A percentile compares a stretch with the other conserved stretches of the same genome.
Evolutionary conservation across 2,113 vertebrate genomes (phyloP).

Genomic region (Pseudopipra pipra): DNA sequence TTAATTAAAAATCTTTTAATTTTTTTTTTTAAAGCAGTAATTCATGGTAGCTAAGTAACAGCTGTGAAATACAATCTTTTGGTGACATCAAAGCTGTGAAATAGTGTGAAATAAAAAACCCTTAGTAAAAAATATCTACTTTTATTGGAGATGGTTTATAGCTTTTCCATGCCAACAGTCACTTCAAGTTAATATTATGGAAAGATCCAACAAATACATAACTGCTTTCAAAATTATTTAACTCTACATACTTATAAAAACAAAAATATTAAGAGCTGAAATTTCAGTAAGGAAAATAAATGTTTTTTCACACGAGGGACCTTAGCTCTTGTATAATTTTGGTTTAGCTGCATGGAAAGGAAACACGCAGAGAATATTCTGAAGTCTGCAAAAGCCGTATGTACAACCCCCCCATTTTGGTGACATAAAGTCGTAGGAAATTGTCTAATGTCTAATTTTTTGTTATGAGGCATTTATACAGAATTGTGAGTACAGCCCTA

Average conservation of each 20-base stretch:
- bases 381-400: neutral
- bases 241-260: neutral
- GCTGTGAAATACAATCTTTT: constrained; percentile 2
- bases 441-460: neutral
- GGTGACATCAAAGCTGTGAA: constrained; percentile 18
- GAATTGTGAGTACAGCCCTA: neutral
- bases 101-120: neutral
- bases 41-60: constrained; percentile 18
- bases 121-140: neutral
- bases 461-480: neutral
- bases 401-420: neutral
- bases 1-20: constrained; percentile 53
- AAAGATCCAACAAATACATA: neutral
- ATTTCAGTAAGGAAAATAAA: neutral
- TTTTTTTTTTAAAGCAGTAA: neutral
- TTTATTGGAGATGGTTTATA: neutral
- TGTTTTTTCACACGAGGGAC: neutral
- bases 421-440: neutral
- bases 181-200: neutral
- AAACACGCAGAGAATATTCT: neutral
- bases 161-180: neutral
- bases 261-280: neutral
- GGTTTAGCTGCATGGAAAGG: neutral
- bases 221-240: neutral
- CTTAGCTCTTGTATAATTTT: neutral